A percentile compares a stretch with the other conserved stretches of the same genome.
These are phyloP conservation scores for Coenobita brevimanus DNA, from an alignment of 1,140 invertebrate genomes.

Conservation along the genomic window DNA sequence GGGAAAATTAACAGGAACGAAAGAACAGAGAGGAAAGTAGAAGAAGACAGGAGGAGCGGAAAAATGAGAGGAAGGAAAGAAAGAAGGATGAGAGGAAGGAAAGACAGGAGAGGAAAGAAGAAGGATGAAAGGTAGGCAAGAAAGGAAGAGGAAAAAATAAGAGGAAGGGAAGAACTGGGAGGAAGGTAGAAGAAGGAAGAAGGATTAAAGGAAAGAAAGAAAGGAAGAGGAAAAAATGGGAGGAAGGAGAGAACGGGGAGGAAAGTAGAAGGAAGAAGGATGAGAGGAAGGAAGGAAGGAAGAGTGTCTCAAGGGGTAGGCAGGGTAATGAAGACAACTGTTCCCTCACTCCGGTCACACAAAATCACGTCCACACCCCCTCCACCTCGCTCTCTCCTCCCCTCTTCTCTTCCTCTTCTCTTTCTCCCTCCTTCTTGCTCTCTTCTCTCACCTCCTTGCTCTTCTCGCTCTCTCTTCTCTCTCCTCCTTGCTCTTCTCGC, in stretches of 20 bases:
- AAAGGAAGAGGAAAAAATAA: not conserved
- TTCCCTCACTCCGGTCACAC: slow-evolving; percentile 14
- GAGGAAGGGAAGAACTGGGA: not conserved
- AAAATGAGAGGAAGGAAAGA: not conserved
- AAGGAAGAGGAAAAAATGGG: not conserved
- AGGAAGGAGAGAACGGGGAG: not conserved
- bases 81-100: not conserved
- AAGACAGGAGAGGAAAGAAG: not conserved
- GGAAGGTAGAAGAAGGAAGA: not conserved
- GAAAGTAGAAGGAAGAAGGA: slow-evolving; percentile 5
- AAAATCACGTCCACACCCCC: not conserved
- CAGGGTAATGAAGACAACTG: slow-evolving; percentile 1
- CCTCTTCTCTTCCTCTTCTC: slow-evolving; percentile 10
- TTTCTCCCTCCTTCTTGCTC: not conserved
- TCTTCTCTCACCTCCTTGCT: not conserved
- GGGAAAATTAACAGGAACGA: not conserved
- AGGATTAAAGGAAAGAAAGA: not conserved
- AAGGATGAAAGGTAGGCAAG: not conserved
- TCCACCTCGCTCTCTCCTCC: not conserved
- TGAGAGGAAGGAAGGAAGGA: not conserved
- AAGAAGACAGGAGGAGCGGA: not conserved
- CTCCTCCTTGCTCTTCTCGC: not conserved
- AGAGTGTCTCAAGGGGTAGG: slow-evolving; percentile 7
- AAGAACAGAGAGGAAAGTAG: not conserved
- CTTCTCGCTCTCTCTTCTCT: too few relatives aligned